Evolutionary conservation across 2,113 vertebrate genomes (phyloP), one percentile per base, ranked within the genome.

Genomic region (Corythaixoides concolor): DNA sequence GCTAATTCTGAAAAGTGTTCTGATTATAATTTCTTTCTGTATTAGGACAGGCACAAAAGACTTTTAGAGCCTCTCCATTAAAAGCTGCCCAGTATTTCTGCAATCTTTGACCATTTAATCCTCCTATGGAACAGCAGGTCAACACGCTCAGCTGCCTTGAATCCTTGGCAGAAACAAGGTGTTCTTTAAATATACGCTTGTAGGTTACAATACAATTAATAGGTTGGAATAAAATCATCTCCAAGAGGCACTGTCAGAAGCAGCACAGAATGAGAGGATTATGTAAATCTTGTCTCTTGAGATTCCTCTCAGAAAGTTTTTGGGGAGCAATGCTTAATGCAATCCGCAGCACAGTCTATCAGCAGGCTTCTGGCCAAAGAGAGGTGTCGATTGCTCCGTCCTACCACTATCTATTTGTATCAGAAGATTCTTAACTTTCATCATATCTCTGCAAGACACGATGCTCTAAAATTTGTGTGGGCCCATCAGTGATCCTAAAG

Each of bases 1-100:
- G 37, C 32, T 82, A 90, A 50, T 94, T 97, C 74, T 45, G 5
- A 95, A 92, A 97, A 96, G 76, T 79, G 85, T 66, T 86, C 55
- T 73, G 86, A 90, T 70, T 96, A 85, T 75, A 68, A 96, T 96
- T 96, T 94, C 83, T 85, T 80, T 92, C 93, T 88, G 5, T 88
- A 70, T 91, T 86, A 95, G 67, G 88, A 95, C 5, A 85, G 75
- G 27, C 77, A 95, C 62, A 91, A 95, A 97, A 95, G 82, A 92
- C 63, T 79, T 79, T 81, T 70, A 79, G 53, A 74, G 32, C 80
- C 62, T 88, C 80, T 79, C 66, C 27, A 58, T 90, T 93, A 87
- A 91, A 97, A 92, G 43, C 63, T 85, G 39, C 26, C 53, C 69
- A 30, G 50, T 37, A 92, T 91, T 85, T 85, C 64, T 88, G 62